phyloP scores from a whole-genome alignment of 1,140 invertebrate genomes.

The Hyles euphorbiae region DNA sequence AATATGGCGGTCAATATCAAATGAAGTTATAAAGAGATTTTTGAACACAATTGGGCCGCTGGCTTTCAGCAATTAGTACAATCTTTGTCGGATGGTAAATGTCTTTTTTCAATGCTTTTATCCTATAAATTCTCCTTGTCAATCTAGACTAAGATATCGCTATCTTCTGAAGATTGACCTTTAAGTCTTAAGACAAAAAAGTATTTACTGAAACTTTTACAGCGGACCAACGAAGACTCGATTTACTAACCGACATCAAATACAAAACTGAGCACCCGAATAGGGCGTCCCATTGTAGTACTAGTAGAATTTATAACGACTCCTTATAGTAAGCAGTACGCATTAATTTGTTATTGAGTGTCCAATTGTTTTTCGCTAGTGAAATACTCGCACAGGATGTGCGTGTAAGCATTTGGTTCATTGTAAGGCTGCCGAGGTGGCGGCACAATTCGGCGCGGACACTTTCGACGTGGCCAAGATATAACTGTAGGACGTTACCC shows the following conservation, averaged over 20 bases:
- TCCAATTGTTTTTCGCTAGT: slow-evolving; percentile 29
- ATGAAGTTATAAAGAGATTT: neutral
- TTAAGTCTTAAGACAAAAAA: too few species aligned
- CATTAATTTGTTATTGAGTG: slow-evolving; percentile 9
- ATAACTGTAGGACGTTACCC: slow-evolving; percentile 17
- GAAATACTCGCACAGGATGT: slow-evolving; percentile 49
- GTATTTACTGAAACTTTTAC: too few species aligned
- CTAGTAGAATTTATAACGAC: slow-evolving; percentile 5
- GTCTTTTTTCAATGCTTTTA: too few species aligned
- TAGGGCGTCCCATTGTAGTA: neutral
- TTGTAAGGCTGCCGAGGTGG: slow-evolving; percentile 25
- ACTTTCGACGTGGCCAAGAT: slow-evolving; percentile 19
- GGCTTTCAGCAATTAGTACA: neutral
- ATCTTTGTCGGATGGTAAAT: too few species aligned
- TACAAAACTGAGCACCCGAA: too few species aligned
- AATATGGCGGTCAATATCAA: slow-evolving; percentile 27
- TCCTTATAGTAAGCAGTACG: slow-evolving; percentile 10
- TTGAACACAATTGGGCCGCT: neutral
- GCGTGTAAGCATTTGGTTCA: slow-evolving; percentile 57
- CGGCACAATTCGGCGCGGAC: slow-evolving; percentile 22
- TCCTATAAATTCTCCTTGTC: too few species aligned
- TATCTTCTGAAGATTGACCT: too few species aligned
- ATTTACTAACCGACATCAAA: too few species aligned
- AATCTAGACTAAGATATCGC: too few species aligned
- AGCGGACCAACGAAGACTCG: too few species aligned